These are phyloP conservation scores for Platycheirus rosarum DNA, from an alignment of 2,888 invertebrate species.

Conservation along the genomic window DNA sequence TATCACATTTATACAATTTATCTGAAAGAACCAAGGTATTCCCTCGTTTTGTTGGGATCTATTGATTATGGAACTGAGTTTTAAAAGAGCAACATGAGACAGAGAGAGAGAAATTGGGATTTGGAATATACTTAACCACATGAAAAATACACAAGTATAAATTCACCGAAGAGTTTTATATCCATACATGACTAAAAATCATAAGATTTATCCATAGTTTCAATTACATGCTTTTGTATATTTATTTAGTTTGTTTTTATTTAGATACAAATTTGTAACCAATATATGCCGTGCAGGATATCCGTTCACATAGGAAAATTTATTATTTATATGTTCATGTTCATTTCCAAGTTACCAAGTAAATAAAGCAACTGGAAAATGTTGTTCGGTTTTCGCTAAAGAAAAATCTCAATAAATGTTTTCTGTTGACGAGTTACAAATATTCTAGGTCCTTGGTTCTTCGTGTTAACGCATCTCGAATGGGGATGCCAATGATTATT, in stretches of 20 bases:
- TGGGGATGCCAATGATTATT: conserved; percentile 11
- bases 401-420: conserved; percentile 1
- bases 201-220: conserved; percentile 44
- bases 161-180: conserved; percentile 56
- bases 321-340: conserved; percentile 28
- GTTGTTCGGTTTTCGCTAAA: background rate
- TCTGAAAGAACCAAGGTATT: conserved; percentile 8
- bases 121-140: conserved; percentile 70
- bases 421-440: background rate
- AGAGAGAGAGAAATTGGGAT: conserved; percentile 37
- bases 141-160: conserved; percentile 44
- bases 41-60: conserved; percentile 5
- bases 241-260: conserved; percentile 22
- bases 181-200: conserved; percentile 69
- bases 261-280: conserved; percentile 32
- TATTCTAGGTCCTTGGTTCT: background rate
- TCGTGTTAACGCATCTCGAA: too few species aligned
- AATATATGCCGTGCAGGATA: conserved; percentile 57
- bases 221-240: background rate
- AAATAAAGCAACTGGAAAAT: conserved; percentile 28
- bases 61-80: conserved; percentile 22
- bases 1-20: background rate
- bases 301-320: conserved; percentile 53
- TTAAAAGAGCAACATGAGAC: conserved; percentile 8
- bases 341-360: conserved; percentile 11